phyloP scores from a whole-genome alignment of 2,113 vertebrate genomes.

The Paralichthys olivaceus region DNA sequence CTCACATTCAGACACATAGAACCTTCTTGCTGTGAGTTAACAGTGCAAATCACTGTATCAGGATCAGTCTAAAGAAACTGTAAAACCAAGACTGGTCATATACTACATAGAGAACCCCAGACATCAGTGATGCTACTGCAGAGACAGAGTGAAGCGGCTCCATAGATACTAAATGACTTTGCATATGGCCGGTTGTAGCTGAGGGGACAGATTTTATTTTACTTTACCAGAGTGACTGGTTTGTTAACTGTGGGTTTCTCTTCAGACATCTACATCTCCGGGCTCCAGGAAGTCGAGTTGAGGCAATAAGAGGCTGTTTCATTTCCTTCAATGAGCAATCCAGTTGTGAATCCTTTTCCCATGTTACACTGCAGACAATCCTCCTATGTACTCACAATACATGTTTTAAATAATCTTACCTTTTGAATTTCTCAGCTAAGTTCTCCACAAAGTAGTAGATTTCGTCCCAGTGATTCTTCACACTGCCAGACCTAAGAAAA shows the following conservation, averaged over 20 bases:
- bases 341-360: background rate
- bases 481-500: constrained; percentile 88
- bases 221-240: constrained; percentile 27
- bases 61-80: no score
- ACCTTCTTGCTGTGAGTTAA: no score
- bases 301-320: constrained; percentile 9
- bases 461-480: constrained; percentile 90
- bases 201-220: constrained; percentile 45
- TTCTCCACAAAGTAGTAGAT: constrained; percentile 90
- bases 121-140: constrained; percentile 2
- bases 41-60: no score
- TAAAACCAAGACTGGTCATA: background rate
- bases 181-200: constrained; percentile 56
- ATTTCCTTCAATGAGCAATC: constrained; percentile 3
- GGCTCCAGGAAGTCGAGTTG: constrained; percentile 46
- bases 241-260: constrained; percentile 38
- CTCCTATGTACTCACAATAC: background rate
- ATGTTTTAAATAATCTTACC: constrained; percentile 77
- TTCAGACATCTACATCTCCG: constrained; percentile 26
- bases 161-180: constrained; percentile 38
- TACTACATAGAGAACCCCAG: background rate
- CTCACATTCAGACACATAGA: no score
- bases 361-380: background rate
- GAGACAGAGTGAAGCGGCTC: constrained; percentile 23
- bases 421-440: constrained; percentile 90